These are phyloP conservation scores for Holacanthella duospinosa DNA, from an alignment of 2,888 invertebrate species.

Conservation along the genomic window DNA sequence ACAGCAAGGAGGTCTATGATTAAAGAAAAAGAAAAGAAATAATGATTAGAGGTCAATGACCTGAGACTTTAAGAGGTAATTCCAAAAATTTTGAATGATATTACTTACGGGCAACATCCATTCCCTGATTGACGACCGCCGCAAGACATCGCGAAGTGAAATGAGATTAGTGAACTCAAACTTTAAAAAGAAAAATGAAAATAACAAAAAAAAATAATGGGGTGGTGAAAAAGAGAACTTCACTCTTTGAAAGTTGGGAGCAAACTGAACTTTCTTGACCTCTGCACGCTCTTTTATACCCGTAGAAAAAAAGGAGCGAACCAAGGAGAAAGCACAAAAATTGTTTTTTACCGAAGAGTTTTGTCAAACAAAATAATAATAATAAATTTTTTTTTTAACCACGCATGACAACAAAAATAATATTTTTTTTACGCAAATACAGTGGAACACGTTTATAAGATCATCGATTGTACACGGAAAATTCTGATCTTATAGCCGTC, in stretches of 20 bases:
- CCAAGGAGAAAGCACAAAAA: too few species aligned
- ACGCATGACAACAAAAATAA: too few species aligned
- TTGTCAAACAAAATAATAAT: too few species aligned
- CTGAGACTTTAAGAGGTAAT: background rate
- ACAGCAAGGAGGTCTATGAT: conserved; percentile 18
- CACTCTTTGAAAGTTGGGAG: background rate
- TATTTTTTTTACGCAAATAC: too few species aligned
- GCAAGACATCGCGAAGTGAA: background rate
- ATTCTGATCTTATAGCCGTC: too few species aligned
- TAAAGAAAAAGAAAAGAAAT: conserved; percentile 2
- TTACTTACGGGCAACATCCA: background rate
- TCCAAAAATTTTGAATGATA: background rate
- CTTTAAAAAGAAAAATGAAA: background rate
- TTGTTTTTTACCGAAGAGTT: too few species aligned
- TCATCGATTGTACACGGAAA: too few species aligned
- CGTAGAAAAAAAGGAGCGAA: background rate
- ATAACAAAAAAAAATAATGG: background rate
- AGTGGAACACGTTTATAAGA: too few species aligned
- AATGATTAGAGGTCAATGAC: background rate
- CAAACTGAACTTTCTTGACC: background rate
- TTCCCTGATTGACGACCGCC: background rate
- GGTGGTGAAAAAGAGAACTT: background rate
- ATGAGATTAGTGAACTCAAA: background rate
- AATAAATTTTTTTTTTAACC: background rate
- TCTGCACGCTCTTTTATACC: background rate